These are phyloP conservation scores for Opisthocomus hoazin DNA, from an alignment of 2,113 vertebrate species.

Conservation along the genomic window DNA sequence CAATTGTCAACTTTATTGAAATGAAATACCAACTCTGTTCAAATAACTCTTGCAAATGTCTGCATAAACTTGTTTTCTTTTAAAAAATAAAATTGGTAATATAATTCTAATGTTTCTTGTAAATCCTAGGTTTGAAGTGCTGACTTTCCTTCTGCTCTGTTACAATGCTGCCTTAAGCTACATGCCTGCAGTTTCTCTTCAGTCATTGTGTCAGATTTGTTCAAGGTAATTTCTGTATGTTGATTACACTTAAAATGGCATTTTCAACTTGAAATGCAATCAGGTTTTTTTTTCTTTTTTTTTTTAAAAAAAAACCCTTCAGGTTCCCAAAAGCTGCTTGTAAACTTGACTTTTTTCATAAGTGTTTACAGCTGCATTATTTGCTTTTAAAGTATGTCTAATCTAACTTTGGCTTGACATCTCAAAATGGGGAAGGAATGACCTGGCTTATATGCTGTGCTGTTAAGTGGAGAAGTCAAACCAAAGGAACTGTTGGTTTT, in stretches of 20 bases:
- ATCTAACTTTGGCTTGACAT: neutral
- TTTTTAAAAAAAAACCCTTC: neutral
- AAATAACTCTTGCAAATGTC: neutral
- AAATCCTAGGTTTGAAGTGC: conserved; percentile 88
- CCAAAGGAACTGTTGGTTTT: neutral
- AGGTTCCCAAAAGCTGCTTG: neutral
- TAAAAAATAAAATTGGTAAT: neutral
- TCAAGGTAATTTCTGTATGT: conserved; percentile 82
- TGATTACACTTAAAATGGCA: neutral
- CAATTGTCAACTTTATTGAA: neutral
- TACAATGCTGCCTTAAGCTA: conserved; percentile 94
- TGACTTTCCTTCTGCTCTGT: conserved; percentile 93
- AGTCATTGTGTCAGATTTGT: conserved; percentile 92
- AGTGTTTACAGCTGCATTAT: neutral
- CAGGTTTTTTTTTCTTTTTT: neutral
- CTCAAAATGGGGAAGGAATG: neutral
- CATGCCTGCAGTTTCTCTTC: conserved; percentile 89
- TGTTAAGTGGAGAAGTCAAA: neutral
- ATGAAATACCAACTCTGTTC: neutral
- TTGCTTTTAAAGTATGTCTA: neutral
- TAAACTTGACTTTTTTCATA: neutral
- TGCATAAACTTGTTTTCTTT: neutral
- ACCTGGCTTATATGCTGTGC: neutral
- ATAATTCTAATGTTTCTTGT: conserved; percentile 12
- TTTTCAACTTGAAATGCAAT: neutral